Percentiles rank a stretch among this genome's conserved stretches.
Conservation (phyloP, 1,140 invertebrate genomes). For the Babylonia areolata region DNA sequence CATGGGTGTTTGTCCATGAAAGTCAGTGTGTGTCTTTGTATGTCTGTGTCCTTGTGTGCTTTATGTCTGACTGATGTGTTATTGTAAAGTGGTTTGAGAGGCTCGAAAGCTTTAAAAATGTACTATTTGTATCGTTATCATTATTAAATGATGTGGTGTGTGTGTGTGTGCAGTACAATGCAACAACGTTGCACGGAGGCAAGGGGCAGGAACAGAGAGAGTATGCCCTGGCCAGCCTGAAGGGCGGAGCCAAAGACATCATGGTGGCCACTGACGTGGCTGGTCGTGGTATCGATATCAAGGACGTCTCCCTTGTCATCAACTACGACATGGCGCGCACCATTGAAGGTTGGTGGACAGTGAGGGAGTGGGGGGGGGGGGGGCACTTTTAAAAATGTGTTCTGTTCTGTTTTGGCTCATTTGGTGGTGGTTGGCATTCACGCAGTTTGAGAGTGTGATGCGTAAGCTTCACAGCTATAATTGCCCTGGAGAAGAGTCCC, state of each 20-base stretch:
- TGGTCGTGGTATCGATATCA: constrained; percentile 99
- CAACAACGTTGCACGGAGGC: constrained; percentile 98
- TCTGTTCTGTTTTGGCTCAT: too few relatives aligned
- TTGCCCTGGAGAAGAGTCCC: too few relatives aligned
- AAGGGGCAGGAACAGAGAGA: constrained; percentile 99
- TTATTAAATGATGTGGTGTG: not conserved
- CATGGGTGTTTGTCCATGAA: too few relatives aligned
- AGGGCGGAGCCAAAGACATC: constrained; percentile 95
- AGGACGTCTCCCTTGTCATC: constrained; percentile 98
- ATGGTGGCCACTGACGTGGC: constrained; percentile 99
- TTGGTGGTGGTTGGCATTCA: too few relatives aligned
- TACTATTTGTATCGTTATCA: too few relatives aligned
- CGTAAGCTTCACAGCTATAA: too few relatives aligned
- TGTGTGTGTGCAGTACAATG: constrained; percentile 84
- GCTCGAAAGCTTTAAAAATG: too few relatives aligned
- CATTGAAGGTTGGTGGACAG: constrained; percentile 86
- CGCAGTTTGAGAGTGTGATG: too few relatives aligned
- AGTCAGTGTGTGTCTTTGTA: too few relatives aligned
- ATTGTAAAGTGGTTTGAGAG: too few relatives aligned
- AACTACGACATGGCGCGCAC: constrained; percentile 99
- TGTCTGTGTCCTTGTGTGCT: too few relatives aligned
- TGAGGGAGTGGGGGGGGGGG: constrained; percentile 76
- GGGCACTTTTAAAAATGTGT: constrained; percentile 92
- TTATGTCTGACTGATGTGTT: too few relatives aligned
- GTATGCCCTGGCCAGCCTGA: constrained; percentile 96